These are phyloP conservation scores for Druceiella hillmani DNA, from an alignment of 2,888 invertebrate genomes.

Conservation along the genomic window DNA sequence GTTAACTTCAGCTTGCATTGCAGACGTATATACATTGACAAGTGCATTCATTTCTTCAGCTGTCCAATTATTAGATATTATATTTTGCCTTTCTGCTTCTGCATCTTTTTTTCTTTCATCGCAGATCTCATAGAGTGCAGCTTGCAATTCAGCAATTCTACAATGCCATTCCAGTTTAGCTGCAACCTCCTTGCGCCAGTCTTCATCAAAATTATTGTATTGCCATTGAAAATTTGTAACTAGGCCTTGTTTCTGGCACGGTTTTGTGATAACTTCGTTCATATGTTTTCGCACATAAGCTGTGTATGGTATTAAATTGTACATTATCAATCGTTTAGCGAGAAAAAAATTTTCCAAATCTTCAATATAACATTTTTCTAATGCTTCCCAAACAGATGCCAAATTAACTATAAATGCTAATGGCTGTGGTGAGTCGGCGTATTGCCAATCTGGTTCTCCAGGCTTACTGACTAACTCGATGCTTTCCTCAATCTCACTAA, in stretches of 20 bases:
- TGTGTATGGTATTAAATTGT: conserved; percentile 52
- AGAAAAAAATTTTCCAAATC: conserved; percentile 54
- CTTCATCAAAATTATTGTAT: conserved; percentile 55
- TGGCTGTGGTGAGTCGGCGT: conserved; percentile 38
- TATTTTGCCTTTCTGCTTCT: conserved; percentile 45
- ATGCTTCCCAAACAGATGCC: conserved; percentile 47
- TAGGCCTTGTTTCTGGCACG: conserved; percentile 53
- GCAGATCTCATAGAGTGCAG: conserved; percentile 50
- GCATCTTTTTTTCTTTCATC: conserved; percentile 50
- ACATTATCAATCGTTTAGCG: conserved; percentile 50
- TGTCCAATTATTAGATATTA: conserved; percentile 55
- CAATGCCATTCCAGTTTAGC: conserved; percentile 60
- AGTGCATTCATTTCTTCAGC: conserved; percentile 49
- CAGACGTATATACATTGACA: conserved; percentile 49
- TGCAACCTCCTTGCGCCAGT: conserved; percentile 51
- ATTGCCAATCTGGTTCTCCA: conserved; percentile 46
- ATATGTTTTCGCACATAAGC: conserved; percentile 50
- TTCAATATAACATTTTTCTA: conserved; percentile 45
- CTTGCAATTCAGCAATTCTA: conserved; percentile 45
- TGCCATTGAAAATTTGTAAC: conserved; percentile 52
- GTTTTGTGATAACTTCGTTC: conserved; percentile 47
- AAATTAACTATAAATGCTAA: conserved; percentile 35
- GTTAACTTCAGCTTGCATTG: conserved; percentile 58
- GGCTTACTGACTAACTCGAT: no score
- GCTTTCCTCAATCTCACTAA: no score